These are phyloP conservation scores for Cromileptes altivelis DNA, from an alignment of 2,113 vertebrate species.

Conservation along the genomic window DNA sequence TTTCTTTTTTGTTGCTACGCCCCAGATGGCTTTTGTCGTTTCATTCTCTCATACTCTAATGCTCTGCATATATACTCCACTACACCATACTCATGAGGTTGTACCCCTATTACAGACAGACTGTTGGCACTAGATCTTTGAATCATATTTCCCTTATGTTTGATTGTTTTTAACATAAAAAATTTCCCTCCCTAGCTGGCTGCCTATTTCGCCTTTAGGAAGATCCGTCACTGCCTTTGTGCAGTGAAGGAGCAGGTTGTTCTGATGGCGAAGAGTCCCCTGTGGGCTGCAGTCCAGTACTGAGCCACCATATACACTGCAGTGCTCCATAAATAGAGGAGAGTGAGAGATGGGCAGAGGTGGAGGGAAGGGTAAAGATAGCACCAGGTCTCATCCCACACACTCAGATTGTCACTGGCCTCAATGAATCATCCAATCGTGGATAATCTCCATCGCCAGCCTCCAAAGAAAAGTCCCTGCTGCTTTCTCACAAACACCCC, in stretches of 20 bases:
- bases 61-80: too few species aligned
- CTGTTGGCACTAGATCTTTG: too few species aligned
- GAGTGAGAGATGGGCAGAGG: constrained; percentile 65
- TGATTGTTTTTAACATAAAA: too few species aligned
- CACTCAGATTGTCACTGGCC: constrained; percentile 72
- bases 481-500: constrained; percentile 26
- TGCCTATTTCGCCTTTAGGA: too few species aligned
- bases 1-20: too few species aligned
- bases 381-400: constrained; percentile 74
- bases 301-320: constrained; percentile 75
- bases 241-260: constrained; percentile 76
- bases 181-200: too few species aligned
- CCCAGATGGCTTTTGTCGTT: too few species aligned
- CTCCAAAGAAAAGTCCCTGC: constrained; percentile 47
- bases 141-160: too few species aligned
- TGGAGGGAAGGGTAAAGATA: constrained; percentile 82
- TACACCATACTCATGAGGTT: too few species aligned
- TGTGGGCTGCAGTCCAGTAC: constrained; percentile 71
- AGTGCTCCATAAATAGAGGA: constrained; percentile 81
- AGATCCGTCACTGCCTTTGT: constrained; percentile 13
- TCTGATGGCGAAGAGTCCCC: constrained; percentile 78
- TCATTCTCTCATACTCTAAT: too few species aligned
- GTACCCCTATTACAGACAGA: too few species aligned
- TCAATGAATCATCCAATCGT: constrained; percentile 79
- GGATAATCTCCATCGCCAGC: constrained; percentile 68